Conservation (phyloP, 2,888 invertebrate species). For the Acutogordius australiensis region DNA sequence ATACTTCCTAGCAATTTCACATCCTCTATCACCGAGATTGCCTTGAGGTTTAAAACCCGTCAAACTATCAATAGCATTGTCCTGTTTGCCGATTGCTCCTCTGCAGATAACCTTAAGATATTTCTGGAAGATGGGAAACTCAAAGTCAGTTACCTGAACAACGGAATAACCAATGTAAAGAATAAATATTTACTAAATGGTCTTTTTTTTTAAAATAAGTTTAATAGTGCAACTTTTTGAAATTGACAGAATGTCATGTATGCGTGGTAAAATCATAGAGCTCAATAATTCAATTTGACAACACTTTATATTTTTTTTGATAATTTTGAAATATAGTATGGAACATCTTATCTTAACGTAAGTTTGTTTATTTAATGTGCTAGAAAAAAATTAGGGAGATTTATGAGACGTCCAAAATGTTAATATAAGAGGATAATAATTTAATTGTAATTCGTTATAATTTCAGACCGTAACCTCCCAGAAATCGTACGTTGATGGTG, state of each 20-base stretch:
- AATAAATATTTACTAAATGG: not conserved
- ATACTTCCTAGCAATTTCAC: slow-evolving; percentile 10
- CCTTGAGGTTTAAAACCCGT: not conserved
- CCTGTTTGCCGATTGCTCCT: slow-evolving; percentile 1
- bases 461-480: not conserved
- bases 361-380: no score
- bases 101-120: not conserved
- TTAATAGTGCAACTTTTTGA: no score
- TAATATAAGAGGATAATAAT: not conserved
- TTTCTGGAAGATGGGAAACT: slow-evolving; percentile 7
- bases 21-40: not conserved
- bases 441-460: not conserved
- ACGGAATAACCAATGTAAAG: slow-evolving; percentile 1
- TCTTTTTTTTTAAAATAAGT: not conserved
- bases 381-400: no score
- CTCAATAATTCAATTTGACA: no score
- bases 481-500: not conserved
- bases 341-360: no score
- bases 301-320: no score
- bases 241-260: no score
- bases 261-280: no score
- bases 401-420: no score
- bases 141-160: slow-evolving; percentile 5
- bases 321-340: no score
- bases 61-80: not conserved